Evolutionary conservation across 2,888 invertebrate species (phyloP), one percentile per base, ranked within the genome.

Genomic region (Drosophila pseudotakahashii): DNA sequence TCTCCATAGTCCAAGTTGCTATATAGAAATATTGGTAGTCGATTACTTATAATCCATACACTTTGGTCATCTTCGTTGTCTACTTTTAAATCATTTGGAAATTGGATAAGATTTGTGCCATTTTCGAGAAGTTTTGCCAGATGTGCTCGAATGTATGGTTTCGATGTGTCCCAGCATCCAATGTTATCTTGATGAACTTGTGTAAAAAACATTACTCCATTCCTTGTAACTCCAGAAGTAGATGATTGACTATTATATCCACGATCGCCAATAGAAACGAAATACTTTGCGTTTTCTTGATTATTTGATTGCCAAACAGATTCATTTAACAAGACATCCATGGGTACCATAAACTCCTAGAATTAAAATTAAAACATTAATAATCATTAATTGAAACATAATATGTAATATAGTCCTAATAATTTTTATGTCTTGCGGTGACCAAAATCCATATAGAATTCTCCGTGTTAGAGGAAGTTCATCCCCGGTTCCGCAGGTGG

Each of bases 71-170:
- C 47, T 41, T 95, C 95, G 66, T 94, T 93, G 83, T 97, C 97
- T 10, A 97, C 93, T 91, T 95, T 95, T 45, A 97, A 91, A 88
- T 97, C 97, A 83, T 97, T 97, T 0, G 97, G 97, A 89, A 97
- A 97, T 14, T 96, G 93, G 71, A 97, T 92, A 0, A 95, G 94
- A 10, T 94, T 93, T 3, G 93, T 53, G 1, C 60, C 37, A 14
- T 62, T 70, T 6, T 63, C 52, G 2, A 30, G 9, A 0, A 83
- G 74, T 13, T 47, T n/a, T 10, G 94, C 95, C 19, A 94, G 91
- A 78, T 95, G 95, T 9, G 92, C 92, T 34, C 94, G 93, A 42
- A 92, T 93, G 85, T 96, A 96, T 0, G 95, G 94, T 79, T 96
- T 96, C 0, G 93, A 93, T 0, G 94, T 95, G 81, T 97, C 95